phyloP scores from a whole-genome alignment of 2,113 vertebrate species.

The Psittacula cyanocephala region DNA sequence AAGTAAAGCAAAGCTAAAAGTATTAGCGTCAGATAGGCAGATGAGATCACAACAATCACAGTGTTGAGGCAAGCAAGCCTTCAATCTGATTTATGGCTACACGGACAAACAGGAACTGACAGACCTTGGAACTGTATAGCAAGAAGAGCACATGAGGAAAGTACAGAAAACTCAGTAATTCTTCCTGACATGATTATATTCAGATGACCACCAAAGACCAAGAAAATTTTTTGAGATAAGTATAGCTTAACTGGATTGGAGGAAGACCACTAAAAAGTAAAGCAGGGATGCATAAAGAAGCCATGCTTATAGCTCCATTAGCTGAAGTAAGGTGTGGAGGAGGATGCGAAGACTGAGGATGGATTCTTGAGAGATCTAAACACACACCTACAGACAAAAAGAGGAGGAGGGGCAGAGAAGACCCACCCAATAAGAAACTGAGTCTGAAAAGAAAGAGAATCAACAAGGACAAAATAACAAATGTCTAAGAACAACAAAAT shows the following conservation, averaged over 20 bases:
- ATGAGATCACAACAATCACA: not conserved
- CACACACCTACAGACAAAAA: not conserved
- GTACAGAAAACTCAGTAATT: not conserved
- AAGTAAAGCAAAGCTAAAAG: not conserved
- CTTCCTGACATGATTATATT: not conserved
- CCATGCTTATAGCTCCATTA: not conserved
- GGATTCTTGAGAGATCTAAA: constrained; percentile 6
- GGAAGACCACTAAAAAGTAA: not conserved
- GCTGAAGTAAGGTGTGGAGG: not conserved
- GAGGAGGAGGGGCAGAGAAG: not conserved
- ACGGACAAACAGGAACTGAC: not conserved
- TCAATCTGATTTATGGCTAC: not conserved
- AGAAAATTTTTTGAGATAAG: not conserved
- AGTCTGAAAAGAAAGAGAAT: constrained; percentile 12
- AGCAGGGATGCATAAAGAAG: not conserved
- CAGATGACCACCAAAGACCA: not conserved
- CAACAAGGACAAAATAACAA: constrained; percentile 41
- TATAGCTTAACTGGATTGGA: not conserved
- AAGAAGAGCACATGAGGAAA: not conserved
- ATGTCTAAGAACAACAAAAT: constrained; percentile 35
- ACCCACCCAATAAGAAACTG: not conserved
- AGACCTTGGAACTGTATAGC: not conserved
- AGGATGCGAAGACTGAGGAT: not conserved
- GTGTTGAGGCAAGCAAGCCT: not conserved
- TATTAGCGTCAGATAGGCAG: not conserved